Evolutionary conservation across 2,888 invertebrate species (phyloP), one percentile per base, ranked within the genome.

Genomic region (Pedicia rivosa): DNA sequence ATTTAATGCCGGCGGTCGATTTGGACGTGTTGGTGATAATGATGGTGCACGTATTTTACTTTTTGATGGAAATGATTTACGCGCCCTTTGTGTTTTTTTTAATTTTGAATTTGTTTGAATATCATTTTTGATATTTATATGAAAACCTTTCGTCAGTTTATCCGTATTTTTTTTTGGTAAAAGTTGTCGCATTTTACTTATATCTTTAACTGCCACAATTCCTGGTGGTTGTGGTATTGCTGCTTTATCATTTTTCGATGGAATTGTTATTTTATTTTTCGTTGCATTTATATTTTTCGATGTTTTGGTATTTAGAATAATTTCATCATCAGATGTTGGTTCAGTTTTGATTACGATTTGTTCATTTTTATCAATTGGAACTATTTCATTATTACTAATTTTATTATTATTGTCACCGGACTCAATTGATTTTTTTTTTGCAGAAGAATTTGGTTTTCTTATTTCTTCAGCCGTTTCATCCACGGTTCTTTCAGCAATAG

Each of bases 1-100:
- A 35, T 16, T 35, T 12, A 20, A 17, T 6, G 32, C 20, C 20
- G 32, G 7, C 9, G 35, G 25, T 8, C 35, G 14, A n/a, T 15
- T 16, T 8, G 25, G 26, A 7, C 26, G 25, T 26, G 14, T 16
- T 13, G 24, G n/a, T 15, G 16, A 12, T 7, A 12, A 3, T 7
- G 12, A 7, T 6, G 12, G 10, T 17, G 35, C 9, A 17, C 9
- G 10, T 2, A 20, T 25, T 17, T 35, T 35, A 26, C 36, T 49
- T 56, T 40, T 52, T 54, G 6, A 35, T 20, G 57, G 55, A 42
- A 63, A 61, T 3, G 59, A 53, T 48, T 63, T 64, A 6, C 55
- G 52, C 2, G 63, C 63, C 24, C 43, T 47, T 26, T 46, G 51
- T 19, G 25, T 35, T 35, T 35, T 35, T 6, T 14, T 25, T 34